Base-by-base conservation (phyloP, 2,888 invertebrate species). In the Drosophila pseudotalamancana region DNA sequence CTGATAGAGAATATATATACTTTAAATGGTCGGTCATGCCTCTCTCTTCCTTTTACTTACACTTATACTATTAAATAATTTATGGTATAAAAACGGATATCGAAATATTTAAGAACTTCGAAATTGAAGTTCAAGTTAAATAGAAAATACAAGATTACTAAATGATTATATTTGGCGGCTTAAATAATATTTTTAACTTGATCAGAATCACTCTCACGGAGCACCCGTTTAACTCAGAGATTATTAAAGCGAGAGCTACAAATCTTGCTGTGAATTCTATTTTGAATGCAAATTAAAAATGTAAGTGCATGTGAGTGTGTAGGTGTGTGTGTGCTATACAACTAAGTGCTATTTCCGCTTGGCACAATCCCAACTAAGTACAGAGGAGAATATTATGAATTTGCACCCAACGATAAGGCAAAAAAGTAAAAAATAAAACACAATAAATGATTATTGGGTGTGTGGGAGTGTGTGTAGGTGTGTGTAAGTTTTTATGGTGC, bases 261-360 rank as follows among this genome's bases (percentile, higher is more conserved):
- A 11, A 14, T 18, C 16, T n/a, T 21, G 23, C 16, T 46, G 42
- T 4, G 29, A 21, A 11, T 0, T 11, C 40, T 16, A 8, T 3
- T 0, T 3, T 14, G 2, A 19, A 18, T 0, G 12, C 19, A 8
- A 31, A 9, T 4, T 16, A 9, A 14, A 31, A 45, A 5, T 39
- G 8, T 1, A 23, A 39, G n/a, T 23, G 16, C 8, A 51, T 29
- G 31, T 51, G 8, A 6, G 3, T 31, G 12, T 32, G 6, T 14
- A 11, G 8, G 25, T 27, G 6, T 21, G 14, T 42, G 11, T 21
- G 6, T 4, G 4, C n/a, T 25, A 48, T 59, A 51, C n/a, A 31
- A 29, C 18, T 51, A 55, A 57, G 50, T 54, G 19, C n/a, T 35
- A 57, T 61, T 76, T 75, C 70, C 79, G 79, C 48, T 53, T 21